These are phyloP conservation scores for Paramisgurnus dabryanus DNA, from an alignment of 2,113 vertebrate genomes.

Conservation along the genomic window DNA sequence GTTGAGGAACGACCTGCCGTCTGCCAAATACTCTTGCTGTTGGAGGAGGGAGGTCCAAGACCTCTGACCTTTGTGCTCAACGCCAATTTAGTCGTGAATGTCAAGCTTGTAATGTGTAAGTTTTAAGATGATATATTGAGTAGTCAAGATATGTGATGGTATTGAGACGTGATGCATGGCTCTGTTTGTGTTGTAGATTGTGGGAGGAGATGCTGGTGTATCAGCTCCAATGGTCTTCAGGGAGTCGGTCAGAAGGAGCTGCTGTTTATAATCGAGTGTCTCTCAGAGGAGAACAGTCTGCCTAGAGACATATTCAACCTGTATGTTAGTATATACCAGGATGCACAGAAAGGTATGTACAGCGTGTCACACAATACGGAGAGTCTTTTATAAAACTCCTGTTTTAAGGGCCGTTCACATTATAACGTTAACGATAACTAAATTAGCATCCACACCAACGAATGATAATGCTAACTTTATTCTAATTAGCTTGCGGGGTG, in stretches of 20 bases:
- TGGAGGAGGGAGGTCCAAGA: constrained; percentile 78
- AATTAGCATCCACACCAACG: no score
- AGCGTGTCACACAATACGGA: neutral
- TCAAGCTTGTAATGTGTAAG: constrained; percentile 85
- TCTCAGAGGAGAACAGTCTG: constrained; percentile 83
- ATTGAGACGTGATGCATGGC: neutral
- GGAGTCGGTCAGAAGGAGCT: constrained; percentile 92
- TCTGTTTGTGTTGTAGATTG: constrained; percentile 72
- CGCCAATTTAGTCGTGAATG: constrained; percentile 89
- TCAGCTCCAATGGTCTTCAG: constrained; percentile 89
- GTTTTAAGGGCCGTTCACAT: no score
- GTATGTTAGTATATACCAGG: constrained; percentile 87
- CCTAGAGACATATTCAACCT: constrained; percentile 88
- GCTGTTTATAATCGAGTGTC: constrained; percentile 83
- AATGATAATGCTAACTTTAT: no score
- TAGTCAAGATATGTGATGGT: constrained; percentile 41
- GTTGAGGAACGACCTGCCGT: constrained; percentile 83
- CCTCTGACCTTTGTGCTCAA: constrained; percentile 91
- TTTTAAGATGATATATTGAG: constrained; percentile 56
- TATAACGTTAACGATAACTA: no score
- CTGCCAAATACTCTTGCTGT: constrained; percentile 78
- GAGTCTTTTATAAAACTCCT: no score
- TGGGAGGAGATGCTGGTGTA: constrained; percentile 87
- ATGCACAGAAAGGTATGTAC: constrained; percentile 85
- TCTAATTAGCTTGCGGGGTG: no score